phyloP scores from a whole-genome alignment of 92 coral and sea anemone genomes.

The Bergia sp. region DNA sequence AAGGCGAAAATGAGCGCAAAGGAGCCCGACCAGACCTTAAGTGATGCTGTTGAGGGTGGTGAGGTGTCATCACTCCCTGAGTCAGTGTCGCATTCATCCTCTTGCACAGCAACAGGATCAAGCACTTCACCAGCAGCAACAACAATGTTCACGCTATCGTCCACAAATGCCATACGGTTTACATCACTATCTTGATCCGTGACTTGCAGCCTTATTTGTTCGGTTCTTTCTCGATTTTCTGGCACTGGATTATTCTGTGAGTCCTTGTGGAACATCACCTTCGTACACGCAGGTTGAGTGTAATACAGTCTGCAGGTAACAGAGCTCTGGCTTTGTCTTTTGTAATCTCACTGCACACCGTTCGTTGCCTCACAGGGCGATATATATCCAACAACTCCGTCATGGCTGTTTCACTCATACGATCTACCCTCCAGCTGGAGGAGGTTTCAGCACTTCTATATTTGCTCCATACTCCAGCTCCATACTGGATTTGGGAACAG shows the following conservation, averaged over 20 bases:
- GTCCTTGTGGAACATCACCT: constrained; percentile 36
- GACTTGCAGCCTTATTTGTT: constrained; percentile 32
- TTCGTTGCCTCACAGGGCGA: constrained; percentile 32
- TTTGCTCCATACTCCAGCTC: not conserved
- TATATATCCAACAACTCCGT: not conserved
- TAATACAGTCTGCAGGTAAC: not conserved
- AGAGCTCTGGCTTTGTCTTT: constrained; percentile 46
- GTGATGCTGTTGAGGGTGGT: not conserved
- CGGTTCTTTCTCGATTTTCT: constrained; percentile 40
- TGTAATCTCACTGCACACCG: constrained; percentile 3
- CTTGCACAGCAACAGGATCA: constrained; percentile 23
- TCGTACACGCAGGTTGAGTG: constrained; percentile 48
- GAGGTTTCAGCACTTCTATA: constrained; percentile 34
- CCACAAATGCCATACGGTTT: constrained; percentile 36
- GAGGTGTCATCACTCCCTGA: constrained; percentile 1
- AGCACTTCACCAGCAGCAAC: constrained; percentile 28
- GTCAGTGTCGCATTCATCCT: constrained; percentile 37
- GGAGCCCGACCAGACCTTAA: not conserved
- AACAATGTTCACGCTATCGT: constrained; percentile 8
- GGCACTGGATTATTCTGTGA: not conserved
- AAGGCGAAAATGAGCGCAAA: not conserved
- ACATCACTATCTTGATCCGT: constrained; percentile 23
- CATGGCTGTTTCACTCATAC: not conserved
- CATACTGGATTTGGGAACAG: constrained; percentile 29
- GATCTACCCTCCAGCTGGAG: constrained; percentile 5